These are phyloP conservation scores for Rhinogobio ventralis DNA, from an alignment of 2,797 vertebrate species.

Conservation along the genomic window DNA sequence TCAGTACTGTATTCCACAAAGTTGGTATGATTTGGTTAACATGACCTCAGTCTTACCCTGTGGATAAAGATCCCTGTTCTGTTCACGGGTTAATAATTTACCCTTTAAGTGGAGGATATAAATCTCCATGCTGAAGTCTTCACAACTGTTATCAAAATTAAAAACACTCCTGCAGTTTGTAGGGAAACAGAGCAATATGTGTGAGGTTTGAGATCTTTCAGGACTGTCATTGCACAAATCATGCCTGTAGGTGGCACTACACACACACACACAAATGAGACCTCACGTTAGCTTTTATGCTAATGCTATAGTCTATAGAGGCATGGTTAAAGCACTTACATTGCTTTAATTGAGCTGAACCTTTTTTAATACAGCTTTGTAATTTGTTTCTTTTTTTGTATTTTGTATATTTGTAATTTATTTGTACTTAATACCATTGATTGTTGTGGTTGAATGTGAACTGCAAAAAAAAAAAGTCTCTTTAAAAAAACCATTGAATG, in stretches of 20 bases:
- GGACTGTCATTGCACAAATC: constrained; percentile 39
- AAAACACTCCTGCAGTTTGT: constrained; percentile 17
- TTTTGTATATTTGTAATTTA: constrained; percentile 73
- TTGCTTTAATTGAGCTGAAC: constrained; percentile 28
- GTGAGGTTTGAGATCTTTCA: not conserved
- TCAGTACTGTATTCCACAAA: constrained; percentile 15
- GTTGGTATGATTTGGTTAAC: not conserved
- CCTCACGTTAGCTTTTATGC: constrained; percentile 52
- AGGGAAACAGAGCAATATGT: not conserved
- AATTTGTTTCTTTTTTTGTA: constrained; percentile 31
- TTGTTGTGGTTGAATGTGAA: constrained; percentile 30
- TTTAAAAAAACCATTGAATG: constrained; percentile 2
- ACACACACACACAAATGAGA: constrained; percentile 46
- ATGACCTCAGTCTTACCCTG: not conserved
- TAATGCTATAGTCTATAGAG: constrained; percentile 20
- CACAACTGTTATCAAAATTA: constrained; percentile 8
- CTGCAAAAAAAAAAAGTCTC: constrained; percentile 16
- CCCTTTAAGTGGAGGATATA: constrained; percentile 17
- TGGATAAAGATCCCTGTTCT: constrained; percentile 15
- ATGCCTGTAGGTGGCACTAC: constrained; percentile 56
- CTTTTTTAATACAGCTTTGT: constrained; percentile 41
- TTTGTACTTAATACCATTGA: constrained; percentile 62
- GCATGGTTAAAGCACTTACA: constrained; percentile 29
- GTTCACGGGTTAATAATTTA: not conserved
- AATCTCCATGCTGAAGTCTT: constrained; percentile 37